Evolutionary conservation across 2,113 vertebrate genomes (phyloP).

Genomic region (Colius striatus): DNA sequence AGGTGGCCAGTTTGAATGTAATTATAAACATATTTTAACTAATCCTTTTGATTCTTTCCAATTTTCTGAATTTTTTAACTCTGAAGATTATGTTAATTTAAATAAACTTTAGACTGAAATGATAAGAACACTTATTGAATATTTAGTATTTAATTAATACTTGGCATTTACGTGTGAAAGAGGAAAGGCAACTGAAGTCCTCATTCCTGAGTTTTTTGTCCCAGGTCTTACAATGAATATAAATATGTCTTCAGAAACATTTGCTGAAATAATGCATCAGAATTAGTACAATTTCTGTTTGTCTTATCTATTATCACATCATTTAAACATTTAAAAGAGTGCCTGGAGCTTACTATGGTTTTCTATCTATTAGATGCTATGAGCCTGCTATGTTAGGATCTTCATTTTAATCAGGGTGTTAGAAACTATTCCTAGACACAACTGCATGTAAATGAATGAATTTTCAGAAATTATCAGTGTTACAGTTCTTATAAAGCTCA

Average conservation of each 20-base stretch:
- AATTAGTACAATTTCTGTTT: neutral
- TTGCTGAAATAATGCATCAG: neutral
- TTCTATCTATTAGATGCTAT: neutral
- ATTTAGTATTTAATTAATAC: neutral
- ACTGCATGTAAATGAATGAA: neutral
- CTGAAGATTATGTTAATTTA: neutral
- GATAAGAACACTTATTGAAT: neutral
- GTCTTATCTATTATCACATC: neutral
- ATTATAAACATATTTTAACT: neutral
- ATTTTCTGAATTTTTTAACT: neutral
- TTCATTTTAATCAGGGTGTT: neutral
- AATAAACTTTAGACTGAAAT: neutral
- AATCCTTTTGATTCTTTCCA: neutral
- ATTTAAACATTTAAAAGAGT: neutral
- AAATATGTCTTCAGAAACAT: neutral
- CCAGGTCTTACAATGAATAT: neutral
- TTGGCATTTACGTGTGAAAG: neutral
- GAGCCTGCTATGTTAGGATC: neutral
- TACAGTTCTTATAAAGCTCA: neutral
- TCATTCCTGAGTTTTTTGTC: neutral
- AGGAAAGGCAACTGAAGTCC: neutral
- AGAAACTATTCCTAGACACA: neutral
- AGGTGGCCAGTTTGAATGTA: neutral
- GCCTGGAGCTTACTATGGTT: neutral
- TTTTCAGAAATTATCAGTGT: neutral